phyloP scores from a whole-genome alignment of 2,113 vertebrate genomes.

The Todiramphus chloris region DNA sequence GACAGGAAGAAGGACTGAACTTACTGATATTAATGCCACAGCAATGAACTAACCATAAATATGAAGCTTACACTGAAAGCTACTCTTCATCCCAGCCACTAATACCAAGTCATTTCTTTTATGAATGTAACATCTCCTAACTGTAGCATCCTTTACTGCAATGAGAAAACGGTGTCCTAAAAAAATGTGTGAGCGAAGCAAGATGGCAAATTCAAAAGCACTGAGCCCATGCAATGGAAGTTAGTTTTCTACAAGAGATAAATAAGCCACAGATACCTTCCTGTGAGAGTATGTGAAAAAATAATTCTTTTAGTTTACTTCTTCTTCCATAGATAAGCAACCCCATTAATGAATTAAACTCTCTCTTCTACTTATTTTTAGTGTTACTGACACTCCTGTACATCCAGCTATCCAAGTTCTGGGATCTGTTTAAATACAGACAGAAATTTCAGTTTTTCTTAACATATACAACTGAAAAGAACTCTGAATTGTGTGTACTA shows the following conservation, averaged over 20 bases:
- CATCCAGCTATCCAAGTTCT: not conserved
- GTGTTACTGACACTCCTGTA: not conserved
- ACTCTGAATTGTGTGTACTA: not conserved
- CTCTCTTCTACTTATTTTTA: not conserved
- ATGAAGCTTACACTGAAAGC: not conserved
- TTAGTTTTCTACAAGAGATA: not conserved
- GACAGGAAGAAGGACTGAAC: not conserved
- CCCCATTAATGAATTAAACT: not conserved
- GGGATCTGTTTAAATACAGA: not conserved
- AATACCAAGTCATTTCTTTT: not conserved
- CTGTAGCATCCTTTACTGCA: not conserved
- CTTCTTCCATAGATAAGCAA: not conserved
- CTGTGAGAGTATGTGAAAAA: slow-evolving; percentile 1
- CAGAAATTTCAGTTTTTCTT: not conserved
- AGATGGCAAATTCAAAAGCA: slow-evolving; percentile 1
- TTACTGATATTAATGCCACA: not conserved
- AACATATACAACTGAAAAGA: not conserved
- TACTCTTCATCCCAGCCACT: not conserved
- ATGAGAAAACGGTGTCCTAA: not conserved
- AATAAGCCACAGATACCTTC: not conserved
- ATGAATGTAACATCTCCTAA: not conserved
- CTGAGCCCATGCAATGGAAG: not conserved
- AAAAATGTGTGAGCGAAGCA: not conserved
- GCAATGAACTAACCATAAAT: not conserved
- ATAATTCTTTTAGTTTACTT: not conserved